Conservation (phyloP, 2,797 vertebrate genomes). For the Coracias cyanogaster region DNA sequence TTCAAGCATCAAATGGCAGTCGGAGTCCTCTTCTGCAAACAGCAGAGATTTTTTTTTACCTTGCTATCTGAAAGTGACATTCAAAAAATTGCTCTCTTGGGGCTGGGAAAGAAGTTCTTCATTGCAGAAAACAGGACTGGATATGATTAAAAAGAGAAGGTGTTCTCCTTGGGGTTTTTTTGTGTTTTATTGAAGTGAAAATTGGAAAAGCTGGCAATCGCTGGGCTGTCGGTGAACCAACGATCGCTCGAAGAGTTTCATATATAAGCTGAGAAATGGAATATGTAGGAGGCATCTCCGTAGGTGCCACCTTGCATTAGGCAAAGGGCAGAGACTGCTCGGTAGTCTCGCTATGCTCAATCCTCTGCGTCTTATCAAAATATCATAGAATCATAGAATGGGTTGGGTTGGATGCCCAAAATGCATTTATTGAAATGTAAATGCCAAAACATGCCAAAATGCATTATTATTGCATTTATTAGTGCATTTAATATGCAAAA, state of each 20-base stretch:
- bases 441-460: too few relatives aligned
- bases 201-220: background rate
- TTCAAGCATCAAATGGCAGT: background rate
- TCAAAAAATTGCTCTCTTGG: conserved; percentile 13
- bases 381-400: too few relatives aligned
- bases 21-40: background rate
- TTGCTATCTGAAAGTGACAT: conserved; percentile 3
- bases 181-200: conserved; percentile 17
- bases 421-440: background rate
- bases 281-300: background rate
- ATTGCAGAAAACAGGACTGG: conserved; percentile 7
- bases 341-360: accelerated
- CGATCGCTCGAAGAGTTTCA: accelerated
- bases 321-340: background rate
- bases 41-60: conserved; percentile 2
- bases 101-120: background rate
- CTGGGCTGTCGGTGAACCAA: background rate
- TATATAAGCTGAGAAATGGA: background rate
- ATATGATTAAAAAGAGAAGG: conserved; percentile 16
- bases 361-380: background rate
- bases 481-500: background rate
- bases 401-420: background rate
- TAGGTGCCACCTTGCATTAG: background rate
- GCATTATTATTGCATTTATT: too few relatives aligned
- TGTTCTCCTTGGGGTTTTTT: background rate